Evolutionary conservation across 1,140 invertebrate species (phyloP), one percentile per base, ranked within the genome.

Genomic region (Sarcophaga peregrina): DNA sequence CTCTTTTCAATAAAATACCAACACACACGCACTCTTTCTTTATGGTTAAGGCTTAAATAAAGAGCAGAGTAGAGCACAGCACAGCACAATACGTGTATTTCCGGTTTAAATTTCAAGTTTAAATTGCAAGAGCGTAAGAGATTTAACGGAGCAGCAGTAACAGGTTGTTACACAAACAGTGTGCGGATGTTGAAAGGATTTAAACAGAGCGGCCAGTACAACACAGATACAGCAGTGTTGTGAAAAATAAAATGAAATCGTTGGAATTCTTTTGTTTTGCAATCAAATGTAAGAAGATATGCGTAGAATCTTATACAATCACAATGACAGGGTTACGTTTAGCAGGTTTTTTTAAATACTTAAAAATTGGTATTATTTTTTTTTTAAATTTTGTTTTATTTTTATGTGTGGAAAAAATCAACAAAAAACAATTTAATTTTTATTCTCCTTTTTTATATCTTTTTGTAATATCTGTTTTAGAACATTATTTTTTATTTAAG

Each of bases 381-480:
- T 68, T 8, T 20, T 25, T 68, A 25, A 68, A 68, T 68, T 68
- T 9, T n/a, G n/a, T 20, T 52, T 52, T 52, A 10, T 52, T 52
- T 52, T 9, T 52, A 10, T 1, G 13, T 1, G 9, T 10, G 5
- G 20, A 68, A 7, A 68, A 20, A 68, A 20, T 68, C 62, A 68
- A 68, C 62, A 68, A 68, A 68, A 58, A 68, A 68, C 62, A 17
- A 68, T 68, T 17, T 68, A 25, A 20, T 25, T 25, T 68, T 25
- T 20, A 25, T n/a, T 6, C 25, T n/a, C 25, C 25, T n/a, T 68
- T 68, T 8, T 68, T 68, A 20, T 58, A 58, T 68, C 20, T 20
- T 68, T 68, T 68, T 52, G 50, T 52, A 10, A 3, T 52, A 5
- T 9, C 13, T 10, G 2, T 9, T n/a, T 52, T 13, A 52, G 50